Conservation (phyloP, 2,113 vertebrate species). For the Lucifuga dentata region DNA sequence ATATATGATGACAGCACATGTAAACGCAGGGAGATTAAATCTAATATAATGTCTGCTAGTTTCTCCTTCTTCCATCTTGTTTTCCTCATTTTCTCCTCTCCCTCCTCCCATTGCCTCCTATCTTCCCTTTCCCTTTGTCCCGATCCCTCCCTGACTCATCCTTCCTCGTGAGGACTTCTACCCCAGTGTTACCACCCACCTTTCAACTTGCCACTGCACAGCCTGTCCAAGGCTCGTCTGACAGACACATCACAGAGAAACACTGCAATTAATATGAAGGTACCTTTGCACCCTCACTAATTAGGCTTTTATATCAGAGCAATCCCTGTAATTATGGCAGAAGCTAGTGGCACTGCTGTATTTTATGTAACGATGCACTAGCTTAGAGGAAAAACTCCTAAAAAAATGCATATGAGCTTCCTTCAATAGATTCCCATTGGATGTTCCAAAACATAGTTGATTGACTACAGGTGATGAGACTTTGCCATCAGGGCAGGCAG, state of each 20-base stretch:
- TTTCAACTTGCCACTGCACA: slow-evolving; percentile 48
- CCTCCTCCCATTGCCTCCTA: too few relatives aligned
- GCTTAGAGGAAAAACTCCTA: slow-evolving; percentile 15
- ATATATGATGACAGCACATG: too few relatives aligned
- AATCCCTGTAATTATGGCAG: slow-evolving; percentile 75
- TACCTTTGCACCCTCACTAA: slow-evolving; percentile 72
- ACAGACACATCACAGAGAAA: slow-evolving; percentile 60
- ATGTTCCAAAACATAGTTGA: too few relatives aligned
- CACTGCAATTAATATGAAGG: slow-evolving; percentile 68
- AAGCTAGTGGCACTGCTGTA: slow-evolving; percentile 32
- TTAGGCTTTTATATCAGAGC: slow-evolving; percentile 76
- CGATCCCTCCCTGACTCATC: not conserved
- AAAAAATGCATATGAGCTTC: slow-evolving; percentile 12
- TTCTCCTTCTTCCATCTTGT: not conserved
- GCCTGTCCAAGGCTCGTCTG: slow-evolving; percentile 46
- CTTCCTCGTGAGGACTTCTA: slow-evolving; percentile 6
- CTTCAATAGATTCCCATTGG: too few relatives aligned
- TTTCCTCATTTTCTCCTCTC: too few relatives aligned
- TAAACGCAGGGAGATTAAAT: too few relatives aligned
- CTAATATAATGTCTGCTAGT: too few relatives aligned
- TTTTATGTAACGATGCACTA: slow-evolving; percentile 14
- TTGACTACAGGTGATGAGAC: too few relatives aligned
- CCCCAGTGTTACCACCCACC: slow-evolving; percentile 58
- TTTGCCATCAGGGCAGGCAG: too few relatives aligned
- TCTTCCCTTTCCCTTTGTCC: not conserved